Conservation (phyloP, 2,113 vertebrate species). For the Chaetops frenatus region DNA sequence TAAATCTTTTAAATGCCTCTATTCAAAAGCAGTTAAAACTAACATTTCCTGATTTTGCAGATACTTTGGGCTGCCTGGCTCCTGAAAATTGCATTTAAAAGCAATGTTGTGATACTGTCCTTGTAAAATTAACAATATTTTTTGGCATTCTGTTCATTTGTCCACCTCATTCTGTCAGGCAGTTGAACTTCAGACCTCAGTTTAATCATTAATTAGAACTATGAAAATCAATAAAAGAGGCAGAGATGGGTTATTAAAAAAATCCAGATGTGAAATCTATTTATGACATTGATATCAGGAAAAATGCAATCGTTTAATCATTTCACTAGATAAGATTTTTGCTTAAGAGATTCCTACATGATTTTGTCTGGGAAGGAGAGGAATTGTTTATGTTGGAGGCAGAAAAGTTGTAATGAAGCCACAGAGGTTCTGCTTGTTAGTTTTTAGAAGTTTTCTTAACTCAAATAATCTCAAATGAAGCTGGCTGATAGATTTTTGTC, state of each 20-base stretch:
- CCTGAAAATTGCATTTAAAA: neutral
- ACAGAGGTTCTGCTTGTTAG: neutral
- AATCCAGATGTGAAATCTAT: neutral
- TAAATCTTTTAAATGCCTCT: slow-evolving; percentile 2
- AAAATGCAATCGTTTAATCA: neutral
- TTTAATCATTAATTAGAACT: neutral
- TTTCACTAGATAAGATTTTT: neutral
- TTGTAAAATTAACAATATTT: neutral
- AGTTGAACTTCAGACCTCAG: neutral
- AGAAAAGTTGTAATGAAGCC: neutral
- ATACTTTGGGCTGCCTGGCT: neutral
- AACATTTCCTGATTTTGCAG: neutral
- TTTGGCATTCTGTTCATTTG: neutral
- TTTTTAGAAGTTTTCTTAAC: neutral
- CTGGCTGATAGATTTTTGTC: neutral
- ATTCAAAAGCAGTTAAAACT: neutral
- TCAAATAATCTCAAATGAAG: neutral
- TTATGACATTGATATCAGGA: neutral
- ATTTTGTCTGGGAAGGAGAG: neutral
- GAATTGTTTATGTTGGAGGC: neutral
- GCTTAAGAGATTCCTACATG: neutral
- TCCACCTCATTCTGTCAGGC: neutral
- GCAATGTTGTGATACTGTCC: neutral
- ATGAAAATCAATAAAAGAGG: neutral
- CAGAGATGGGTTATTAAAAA: neutral